Evolutionary conservation across 2,113 vertebrate species (phyloP), one percentile per base, ranked within the genome.

Genomic region (Barnardius zonarius): DNA sequence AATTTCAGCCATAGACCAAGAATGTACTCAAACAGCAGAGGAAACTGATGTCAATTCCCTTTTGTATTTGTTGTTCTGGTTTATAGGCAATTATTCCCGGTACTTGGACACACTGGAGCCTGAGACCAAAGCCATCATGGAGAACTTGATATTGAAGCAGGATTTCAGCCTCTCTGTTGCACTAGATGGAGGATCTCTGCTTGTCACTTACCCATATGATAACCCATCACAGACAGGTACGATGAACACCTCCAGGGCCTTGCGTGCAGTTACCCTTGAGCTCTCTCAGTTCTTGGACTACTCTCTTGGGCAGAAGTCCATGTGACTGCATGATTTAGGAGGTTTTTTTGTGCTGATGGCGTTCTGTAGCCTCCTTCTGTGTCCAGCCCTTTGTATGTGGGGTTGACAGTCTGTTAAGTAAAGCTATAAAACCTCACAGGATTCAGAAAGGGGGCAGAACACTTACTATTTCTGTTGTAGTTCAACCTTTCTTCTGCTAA

Each of bases 191-290:
- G 99, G 99, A 83, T 98, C 98, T 37, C 97, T 99, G 69, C 98
- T 99, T 69, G 98, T 98, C 75, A 99, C 99, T 13, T 99, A 99
- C 88, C 99, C 99, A 0, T 99, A 99, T 33, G 98, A 99, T 97
- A 99, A 99, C 76, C 99, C 99, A 74, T 98, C 98, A 8, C 99
- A 99, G 96, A 98, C 99, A 94, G 99, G 99, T 99, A 97, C 73
- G 62, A 49, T 23, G 31, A 10, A 7, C 62, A 24, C 23, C n/a
- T 69, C 51, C 67, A n/a, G 33, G 43, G 28, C 19, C 20, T n/a
- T 31, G 43, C 68, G 17, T 4, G 2, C 44, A 16, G 5, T 33
- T 51, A 27, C 84, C 51, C 72, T 83, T 4, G 3, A 68, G 72
- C 52, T 64, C 18, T 41, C 17, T 30, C 61, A 61, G 16, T n/a